Base-by-base conservation (phyloP, 2,888 invertebrate genomes). In the Eupithecia subumbrata region DNA sequence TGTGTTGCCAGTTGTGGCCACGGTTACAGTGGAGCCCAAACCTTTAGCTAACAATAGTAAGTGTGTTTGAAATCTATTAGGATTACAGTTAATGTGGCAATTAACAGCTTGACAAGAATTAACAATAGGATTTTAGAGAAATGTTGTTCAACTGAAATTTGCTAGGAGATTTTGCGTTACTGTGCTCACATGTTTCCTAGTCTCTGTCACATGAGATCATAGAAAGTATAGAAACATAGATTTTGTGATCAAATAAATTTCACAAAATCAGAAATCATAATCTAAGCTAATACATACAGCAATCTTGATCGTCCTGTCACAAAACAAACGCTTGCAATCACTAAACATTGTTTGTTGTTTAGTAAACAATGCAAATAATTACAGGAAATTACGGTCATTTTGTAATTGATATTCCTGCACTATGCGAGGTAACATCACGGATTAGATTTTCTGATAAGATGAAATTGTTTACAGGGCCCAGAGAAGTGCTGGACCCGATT, bases 391-490 rank as follows among this genome's bases (percentile, higher is more conserved):
- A 60, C 25, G 25, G 60, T 60, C 22, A 64, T 34, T 64, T n/a
- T 37, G 66, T 40, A 67, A 67, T 40, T 34, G 8, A 67, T 37
- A 22, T 34, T 64, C 30, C 34, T 2, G 40, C 7, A 40, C 34
- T 30, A 69, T 22, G 45, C 7, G 25, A 71, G 25, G 37, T n/a
- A 60, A 18, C 66, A 40, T 45, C 11, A 52, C 76, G 37, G 76
- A 69, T 71, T 25, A 69, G 48, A 76, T 73, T 73, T 71, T 37
- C 60, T 18, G 71, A 74, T 71, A 69, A 76, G 70, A 68, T 48
- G 48, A 71, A 16, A 69, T 76, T 76, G 52, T 74, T 77, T 77
- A 67, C 74, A 76, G 76, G 69, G 11, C 73, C 40, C 40, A 74
- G 34, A 52, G 73, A 73, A 48, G 67, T 48, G 9, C 16, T 69